Percentiles rank a stretch among this genome's conserved stretches.
Evolutionary conservation across 2,888 invertebrate species (phyloP).

Genomic region (Harpalus rufipes): DNA sequence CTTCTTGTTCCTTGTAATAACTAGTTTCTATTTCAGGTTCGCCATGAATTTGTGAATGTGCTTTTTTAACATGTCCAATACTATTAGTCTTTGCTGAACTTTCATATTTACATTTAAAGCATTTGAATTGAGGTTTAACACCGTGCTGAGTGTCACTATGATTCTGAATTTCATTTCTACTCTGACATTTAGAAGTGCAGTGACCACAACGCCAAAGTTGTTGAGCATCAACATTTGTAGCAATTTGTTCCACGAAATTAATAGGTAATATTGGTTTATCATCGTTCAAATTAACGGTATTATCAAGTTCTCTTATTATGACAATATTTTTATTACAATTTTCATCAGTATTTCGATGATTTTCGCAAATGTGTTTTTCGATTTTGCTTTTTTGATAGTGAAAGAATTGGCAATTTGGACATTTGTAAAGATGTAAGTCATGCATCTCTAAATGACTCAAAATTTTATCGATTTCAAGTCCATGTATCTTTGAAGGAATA

Average conservation of each 20-base stretch:
- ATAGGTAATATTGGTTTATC: conserved; percentile 82
- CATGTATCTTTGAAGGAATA: conserved; percentile 77
- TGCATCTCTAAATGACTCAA: conserved; percentile 88
- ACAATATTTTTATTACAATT: conserved; percentile 78
- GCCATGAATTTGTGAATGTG: too few species aligned
- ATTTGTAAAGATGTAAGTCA: conserved; percentile 85
- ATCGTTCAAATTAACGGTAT: conserved; percentile 74
- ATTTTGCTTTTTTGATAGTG: conserved; percentile 82
- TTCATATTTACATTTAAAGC: conserved; percentile 87
- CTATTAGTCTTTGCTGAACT: conserved; percentile 75
- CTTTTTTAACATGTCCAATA: too few species aligned
- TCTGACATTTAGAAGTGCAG: too few species aligned
- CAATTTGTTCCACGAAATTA: conserved; percentile 67
- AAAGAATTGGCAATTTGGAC: conserved; percentile 84
- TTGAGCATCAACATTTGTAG: too few species aligned
- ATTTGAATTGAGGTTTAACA: too few species aligned
- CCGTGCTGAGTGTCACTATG: too few species aligned
- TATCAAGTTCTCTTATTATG: conserved; percentile 75
- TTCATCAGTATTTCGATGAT: conserved; percentile 78
- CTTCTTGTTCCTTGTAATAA: too few species aligned
- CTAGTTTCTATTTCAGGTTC: too few species aligned
- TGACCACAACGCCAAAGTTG: too few species aligned
- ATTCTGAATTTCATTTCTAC: too few species aligned
- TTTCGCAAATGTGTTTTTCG: conserved; percentile 84
- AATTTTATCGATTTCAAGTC: conserved; percentile 81